Evolutionary conservation across 2,113 vertebrate genomes (phyloP).

Genomic region (Platichthys stellatus): DNA sequence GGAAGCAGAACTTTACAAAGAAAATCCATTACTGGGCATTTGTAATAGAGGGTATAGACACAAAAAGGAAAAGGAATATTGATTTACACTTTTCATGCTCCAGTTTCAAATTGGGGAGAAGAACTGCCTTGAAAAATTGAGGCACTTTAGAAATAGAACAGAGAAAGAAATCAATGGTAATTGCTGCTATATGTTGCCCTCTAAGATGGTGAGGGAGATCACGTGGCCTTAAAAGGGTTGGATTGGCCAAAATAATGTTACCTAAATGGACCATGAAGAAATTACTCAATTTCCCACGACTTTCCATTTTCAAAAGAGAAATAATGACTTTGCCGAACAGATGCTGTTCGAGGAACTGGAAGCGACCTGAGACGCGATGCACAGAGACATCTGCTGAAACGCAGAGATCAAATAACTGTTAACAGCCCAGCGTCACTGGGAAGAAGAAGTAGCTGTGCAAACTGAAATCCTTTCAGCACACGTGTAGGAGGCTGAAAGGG

Average conservation of each 20-base stretch:
- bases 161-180: background rate
- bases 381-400: conserved; percentile 64
- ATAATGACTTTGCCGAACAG: conserved; percentile 25
- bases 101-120: background rate
- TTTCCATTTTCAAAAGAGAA: conserved; percentile 42
- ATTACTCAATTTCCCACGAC: conserved; percentile 32
- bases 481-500: conserved; percentile 45
- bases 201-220: conserved; percentile 5
- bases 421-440: background rate
- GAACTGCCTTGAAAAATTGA: background rate
- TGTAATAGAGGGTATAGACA: background rate
- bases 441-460: background rate
- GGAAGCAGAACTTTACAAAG: background rate
- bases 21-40: background rate
- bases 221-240: background rate
- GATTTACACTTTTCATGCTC: background rate
- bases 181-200: conserved; percentile 20
- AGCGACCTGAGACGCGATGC: background rate
- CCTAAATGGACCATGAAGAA: conserved; percentile 17
- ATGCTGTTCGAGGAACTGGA: too few relatives aligned
- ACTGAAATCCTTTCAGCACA: conserved; percentile 9
- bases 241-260: conserved; percentile 12
- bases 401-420: background rate
- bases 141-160: background rate
- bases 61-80: background rate